Percentiles rank a stretch among this genome's conserved stretches.
phyloP scores from a whole-genome alignment of 2,888 invertebrate species.

The Catocala fraxini region DNA sequence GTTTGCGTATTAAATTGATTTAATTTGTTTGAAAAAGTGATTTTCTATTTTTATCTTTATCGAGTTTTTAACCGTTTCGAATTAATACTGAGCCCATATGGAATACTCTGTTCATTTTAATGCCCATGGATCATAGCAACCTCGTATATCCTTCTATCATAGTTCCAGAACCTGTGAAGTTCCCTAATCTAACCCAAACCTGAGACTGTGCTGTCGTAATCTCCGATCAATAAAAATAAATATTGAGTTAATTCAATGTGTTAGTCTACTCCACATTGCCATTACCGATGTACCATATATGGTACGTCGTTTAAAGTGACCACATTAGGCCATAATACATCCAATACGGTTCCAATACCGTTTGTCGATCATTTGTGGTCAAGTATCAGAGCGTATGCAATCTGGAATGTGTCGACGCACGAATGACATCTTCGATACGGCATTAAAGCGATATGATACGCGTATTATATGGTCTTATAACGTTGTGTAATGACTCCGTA shows the following conservation, averaged over 20 bases:
- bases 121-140: too few relatives aligned
- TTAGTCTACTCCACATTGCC: slow-evolving; percentile 4
- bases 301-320: neutral
- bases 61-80: too few relatives aligned
- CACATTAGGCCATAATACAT: slow-evolving; percentile 22
- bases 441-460: slow-evolving; percentile 29
- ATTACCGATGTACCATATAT: slow-evolving; percentile 4
- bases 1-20: too few relatives aligned
- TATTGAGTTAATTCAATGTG: neutral
- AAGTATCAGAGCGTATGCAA: slow-evolving; percentile 31
- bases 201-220: too few relatives aligned
- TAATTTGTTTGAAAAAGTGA: too few relatives aligned
- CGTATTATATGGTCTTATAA: slow-evolving; percentile 14
- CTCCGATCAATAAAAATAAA: too few relatives aligned
- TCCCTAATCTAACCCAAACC: too few relatives aligned
- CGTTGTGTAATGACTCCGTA: slow-evolving; percentile 24
- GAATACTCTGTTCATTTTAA: too few relatives aligned
- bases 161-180: too few relatives aligned
- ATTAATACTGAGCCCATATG: too few relatives aligned
- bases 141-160: too few relatives aligned
- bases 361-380: slow-evolving; percentile 30
- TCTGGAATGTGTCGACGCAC: slow-evolving; percentile 42
- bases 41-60: too few relatives aligned
- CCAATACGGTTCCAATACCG: slow-evolving; percentile 35
- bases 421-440: slow-evolving; percentile 36